Evolutionary conservation across 1,140 invertebrate genomes (phyloP).

Genomic region (Hylyphantes graminicola): DNA sequence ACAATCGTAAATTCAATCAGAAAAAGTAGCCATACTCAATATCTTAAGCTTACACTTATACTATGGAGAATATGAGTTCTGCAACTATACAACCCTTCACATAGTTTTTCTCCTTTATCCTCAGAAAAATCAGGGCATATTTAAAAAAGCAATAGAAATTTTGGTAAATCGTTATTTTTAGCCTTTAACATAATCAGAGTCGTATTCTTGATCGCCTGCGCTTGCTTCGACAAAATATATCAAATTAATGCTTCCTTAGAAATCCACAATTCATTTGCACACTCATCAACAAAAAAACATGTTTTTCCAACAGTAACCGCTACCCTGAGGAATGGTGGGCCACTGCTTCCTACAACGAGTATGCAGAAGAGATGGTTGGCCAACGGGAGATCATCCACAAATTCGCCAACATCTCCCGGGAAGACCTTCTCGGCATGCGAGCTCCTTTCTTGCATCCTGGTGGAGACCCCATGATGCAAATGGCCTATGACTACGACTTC

Average conservation of each 20-base stretch:
- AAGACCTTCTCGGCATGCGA: conserved; percentile 72
- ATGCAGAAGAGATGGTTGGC: conserved; percentile 96
- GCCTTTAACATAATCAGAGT: no score
- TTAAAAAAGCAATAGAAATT: no score
- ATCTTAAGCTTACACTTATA: no score
- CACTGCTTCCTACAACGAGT: conserved; percentile 87
- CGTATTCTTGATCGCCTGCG: no score
- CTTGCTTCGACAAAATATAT: background rate
- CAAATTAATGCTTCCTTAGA: background rate
- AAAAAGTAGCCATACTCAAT: no score
- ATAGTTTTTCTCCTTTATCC: no score
- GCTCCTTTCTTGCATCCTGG: conserved; percentile 91
- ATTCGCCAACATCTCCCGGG: conserved; percentile 90
- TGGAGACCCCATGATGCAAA: conserved; percentile 94
- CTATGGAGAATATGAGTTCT: no score
- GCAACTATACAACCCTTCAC: no score
- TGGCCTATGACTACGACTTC: conserved; percentile 88
- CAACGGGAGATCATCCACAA: conserved; percentile 83
- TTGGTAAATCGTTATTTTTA: no score
- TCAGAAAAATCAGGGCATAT: background rate
- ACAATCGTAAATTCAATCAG: no score
- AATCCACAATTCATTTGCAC: background rate
- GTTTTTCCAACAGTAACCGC: conserved; percentile 71
- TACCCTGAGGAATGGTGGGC: conserved; percentile 76
- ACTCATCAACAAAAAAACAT: background rate